Conservation (phyloP, 1,140 invertebrate species). For the Hormaphis cornu region DNA sequence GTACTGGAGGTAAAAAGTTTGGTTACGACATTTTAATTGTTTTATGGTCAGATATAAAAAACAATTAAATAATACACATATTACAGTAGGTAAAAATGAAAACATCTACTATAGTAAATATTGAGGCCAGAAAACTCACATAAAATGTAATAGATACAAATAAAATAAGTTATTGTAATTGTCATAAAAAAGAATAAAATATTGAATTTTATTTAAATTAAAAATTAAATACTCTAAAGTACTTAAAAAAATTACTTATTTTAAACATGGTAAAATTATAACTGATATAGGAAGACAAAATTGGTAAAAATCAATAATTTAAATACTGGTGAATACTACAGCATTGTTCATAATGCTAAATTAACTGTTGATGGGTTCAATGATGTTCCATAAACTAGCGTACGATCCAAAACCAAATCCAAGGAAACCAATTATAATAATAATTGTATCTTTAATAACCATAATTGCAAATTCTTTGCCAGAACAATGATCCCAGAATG, state of each 20-base stretch:
- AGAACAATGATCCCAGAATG: slow-evolving; percentile 57
- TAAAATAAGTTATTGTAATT: background rate
- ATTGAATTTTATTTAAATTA: background rate
- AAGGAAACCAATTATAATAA: slow-evolving; percentile 61
- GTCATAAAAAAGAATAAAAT: background rate
- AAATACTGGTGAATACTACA: slow-evolving; percentile 8
- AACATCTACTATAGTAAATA: background rate
- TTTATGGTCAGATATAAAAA: background rate
- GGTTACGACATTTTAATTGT: background rate
- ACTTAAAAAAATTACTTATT: background rate
- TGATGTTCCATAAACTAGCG: slow-evolving; percentile 60
- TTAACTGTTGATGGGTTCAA: slow-evolving; percentile 26
- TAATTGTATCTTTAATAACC: slow-evolving; percentile 59
- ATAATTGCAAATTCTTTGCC: slow-evolving; percentile 49
- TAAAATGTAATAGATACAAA: background rate
- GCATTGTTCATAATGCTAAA: background rate
- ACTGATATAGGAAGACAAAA: slow-evolving; percentile 19
- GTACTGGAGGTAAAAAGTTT: background rate
- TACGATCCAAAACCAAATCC: slow-evolving; percentile 72
- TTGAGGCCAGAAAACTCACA: background rate
- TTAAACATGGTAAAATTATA: slow-evolving; percentile 1
- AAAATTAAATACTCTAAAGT: background rate
- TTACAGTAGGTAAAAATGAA: background rate
- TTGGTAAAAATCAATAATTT: slow-evolving; percentile 23
- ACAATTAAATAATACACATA: background rate